Percentiles rank a stretch among this genome's conserved stretches.
phyloP scores from a whole-genome alignment of 2,113 vertebrate genomes.

The Oncorhynchus keta region DNA sequence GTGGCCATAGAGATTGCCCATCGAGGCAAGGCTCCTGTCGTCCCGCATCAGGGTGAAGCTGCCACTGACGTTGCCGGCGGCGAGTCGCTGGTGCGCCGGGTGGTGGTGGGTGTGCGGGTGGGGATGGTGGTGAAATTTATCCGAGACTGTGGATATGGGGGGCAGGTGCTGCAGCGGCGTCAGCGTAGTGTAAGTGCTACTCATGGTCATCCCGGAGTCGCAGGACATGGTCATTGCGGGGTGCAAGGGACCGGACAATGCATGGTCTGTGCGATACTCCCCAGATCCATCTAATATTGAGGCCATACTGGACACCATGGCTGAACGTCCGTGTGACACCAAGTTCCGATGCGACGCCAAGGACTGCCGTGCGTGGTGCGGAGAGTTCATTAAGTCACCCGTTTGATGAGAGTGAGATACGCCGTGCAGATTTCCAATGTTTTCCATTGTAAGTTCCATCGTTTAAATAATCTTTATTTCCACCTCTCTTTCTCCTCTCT shows the following conservation, averaged over 20 bases:
- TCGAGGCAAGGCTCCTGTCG: conserved; percentile 89
- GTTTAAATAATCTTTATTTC: conserved; percentile 64
- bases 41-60: conserved; percentile 96
- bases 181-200: conserved; percentile 94
- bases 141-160: conserved; percentile 92
- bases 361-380: conserved; percentile 84
- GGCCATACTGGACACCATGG: conserved; percentile 89
- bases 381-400: conserved; percentile 89
- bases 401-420: conserved; percentile 87
- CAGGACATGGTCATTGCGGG: conserved; percentile 97
- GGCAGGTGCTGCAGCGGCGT: conserved; percentile 96
- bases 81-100: conserved; percentile 86
- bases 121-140: conserved; percentile 92
- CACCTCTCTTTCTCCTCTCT: conserved; percentile 59
- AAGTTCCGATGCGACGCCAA: conserved; percentile 87
- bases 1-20: conserved; percentile 93
- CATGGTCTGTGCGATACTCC: conserved; percentile 90
- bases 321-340: conserved; percentile 85
- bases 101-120: conserved; percentile 88
- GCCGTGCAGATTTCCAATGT: conserved; percentile 90
- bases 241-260: conserved; percentile 85
- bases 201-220: conserved; percentile 91
- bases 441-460: conserved; percentile 98
- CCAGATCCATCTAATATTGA: conserved; percentile 88
- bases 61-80: conserved; percentile 88